Conservation (phyloP, 1,140 invertebrate species). For the Drosophila pandora region DNA sequence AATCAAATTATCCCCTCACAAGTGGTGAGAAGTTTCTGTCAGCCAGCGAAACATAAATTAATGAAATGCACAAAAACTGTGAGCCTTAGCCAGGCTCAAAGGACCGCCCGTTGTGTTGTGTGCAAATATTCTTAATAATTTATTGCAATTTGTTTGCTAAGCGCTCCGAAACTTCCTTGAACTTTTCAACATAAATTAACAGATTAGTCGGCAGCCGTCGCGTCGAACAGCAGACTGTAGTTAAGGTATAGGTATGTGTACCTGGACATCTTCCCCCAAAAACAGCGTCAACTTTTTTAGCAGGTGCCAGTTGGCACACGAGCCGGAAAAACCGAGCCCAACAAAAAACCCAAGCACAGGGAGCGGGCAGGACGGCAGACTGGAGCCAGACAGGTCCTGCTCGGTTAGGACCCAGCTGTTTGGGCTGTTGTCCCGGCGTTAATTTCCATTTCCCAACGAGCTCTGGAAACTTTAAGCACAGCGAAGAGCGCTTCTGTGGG, state of each 20-base stretch:
- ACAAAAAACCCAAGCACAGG: slow-evolving; percentile 9
- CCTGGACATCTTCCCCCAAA: neutral
- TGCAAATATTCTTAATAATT: slow-evolving; percentile 77
- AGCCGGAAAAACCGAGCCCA: neutral
- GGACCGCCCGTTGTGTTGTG: slow-evolving; percentile 17
- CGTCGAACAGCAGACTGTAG: slow-evolving; percentile 18
- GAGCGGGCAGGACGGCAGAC: slow-evolving; percentile 7
- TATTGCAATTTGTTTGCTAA: slow-evolving; percentile 79
- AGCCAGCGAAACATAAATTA: slow-evolving; percentile 62
- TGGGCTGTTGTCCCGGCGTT: slow-evolving; percentile 20
- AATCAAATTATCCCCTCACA: slow-evolving; percentile 55
- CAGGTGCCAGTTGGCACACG: slow-evolving; percentile 32
- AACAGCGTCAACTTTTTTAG: slow-evolving; percentile 23
- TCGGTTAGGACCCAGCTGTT: slow-evolving; percentile 20
- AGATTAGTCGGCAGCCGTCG: slow-evolving; percentile 67
- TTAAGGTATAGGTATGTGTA: neutral
- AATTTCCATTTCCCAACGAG: slow-evolving; percentile 45
- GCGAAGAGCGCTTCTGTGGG: slow-evolving; percentile 25
- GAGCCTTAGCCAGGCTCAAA: neutral
- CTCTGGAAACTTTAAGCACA: slow-evolving; percentile 26
- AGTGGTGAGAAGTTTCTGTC: slow-evolving; percentile 45
- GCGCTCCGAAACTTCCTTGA: slow-evolving; percentile 66
- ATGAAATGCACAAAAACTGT: slow-evolving; percentile 63
- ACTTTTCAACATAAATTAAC: slow-evolving; percentile 81
- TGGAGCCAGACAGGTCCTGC: slow-evolving; percentile 22